A percentile compares a stretch with the other conserved stretches of the same genome.
Conservation (phyloP, 1,140 invertebrate species). For the Antheraea mylitta region DNA sequence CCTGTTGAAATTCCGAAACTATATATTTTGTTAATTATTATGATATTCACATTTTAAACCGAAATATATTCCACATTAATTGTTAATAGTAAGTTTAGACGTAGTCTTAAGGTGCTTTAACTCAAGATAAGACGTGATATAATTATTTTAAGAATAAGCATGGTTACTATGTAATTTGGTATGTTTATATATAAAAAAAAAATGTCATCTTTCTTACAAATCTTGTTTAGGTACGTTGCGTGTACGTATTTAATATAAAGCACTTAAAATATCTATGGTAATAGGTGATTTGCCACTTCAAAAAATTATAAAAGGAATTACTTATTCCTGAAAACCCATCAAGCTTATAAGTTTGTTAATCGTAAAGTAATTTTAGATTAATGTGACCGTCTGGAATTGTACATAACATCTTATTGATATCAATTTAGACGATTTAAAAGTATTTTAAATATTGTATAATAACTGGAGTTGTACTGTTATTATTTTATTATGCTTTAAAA, state of each 20-base stretch:
- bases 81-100: conserved; percentile 43
- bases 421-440: background rate
- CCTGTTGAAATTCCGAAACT: conserved; percentile 68
- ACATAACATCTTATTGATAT: too few relatives aligned
- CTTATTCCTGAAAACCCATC: too few relatives aligned
- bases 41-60: conserved; percentile 26
- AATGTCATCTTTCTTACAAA: background rate
- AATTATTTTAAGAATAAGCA: conserved; percentile 35
- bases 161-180: conserved; percentile 31
- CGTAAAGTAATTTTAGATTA: too few relatives aligned
- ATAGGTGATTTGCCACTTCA: background rate
- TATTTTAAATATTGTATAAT: conserved; percentile 6
- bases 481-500: conserved; percentile 4
- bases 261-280: background rate
- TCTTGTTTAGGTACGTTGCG: background rate
- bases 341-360: too few relatives aligned
- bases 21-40: conserved; percentile 67
- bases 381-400: too few relatives aligned
- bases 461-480: conserved; percentile 47
- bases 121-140: conserved; percentile 62
- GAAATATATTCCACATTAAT: conserved; percentile 42
- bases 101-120: conserved; percentile 69
- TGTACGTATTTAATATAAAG: too few relatives aligned
- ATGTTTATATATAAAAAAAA: background rate
- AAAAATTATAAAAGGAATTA: background rate